A percentile compares a stretch with the other conserved stretches of the same genome.
These are phyloP conservation scores for Meandrusa payeni DNA, from an alignment of 2,888 invertebrate species.

Conservation along the genomic window DNA sequence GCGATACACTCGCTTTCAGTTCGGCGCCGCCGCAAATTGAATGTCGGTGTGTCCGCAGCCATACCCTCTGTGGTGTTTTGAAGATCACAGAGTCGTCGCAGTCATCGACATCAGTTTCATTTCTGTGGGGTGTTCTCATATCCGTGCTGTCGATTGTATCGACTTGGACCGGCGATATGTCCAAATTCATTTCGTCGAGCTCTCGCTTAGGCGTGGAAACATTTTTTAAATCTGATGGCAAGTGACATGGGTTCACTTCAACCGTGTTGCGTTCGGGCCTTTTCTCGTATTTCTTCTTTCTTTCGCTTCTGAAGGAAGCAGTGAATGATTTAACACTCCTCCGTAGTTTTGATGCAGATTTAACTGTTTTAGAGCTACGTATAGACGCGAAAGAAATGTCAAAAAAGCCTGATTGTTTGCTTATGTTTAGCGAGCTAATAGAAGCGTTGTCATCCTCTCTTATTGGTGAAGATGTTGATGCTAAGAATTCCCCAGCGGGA, in stretches of 20 bases:
- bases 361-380: slow-evolving; percentile 66
- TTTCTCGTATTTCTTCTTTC: slow-evolving; percentile 76
- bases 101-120: slow-evolving; percentile 51
- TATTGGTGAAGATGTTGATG: slow-evolving; percentile 72
- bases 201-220: slow-evolving; percentile 63
- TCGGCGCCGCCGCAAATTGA: slow-evolving; percentile 57
- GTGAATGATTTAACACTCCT: slow-evolving; percentile 76
- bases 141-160: slow-evolving; percentile 71
- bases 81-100: slow-evolving; percentile 64
- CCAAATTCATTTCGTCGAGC: slow-evolving; percentile 62
- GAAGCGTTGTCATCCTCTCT: slow-evolving; percentile 72
- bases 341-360: slow-evolving; percentile 71
- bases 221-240: slow-evolving; percentile 53
- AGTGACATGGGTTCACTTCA: slow-evolving; percentile 61
- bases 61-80: slow-evolving; percentile 68
- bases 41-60: slow-evolving; percentile 61
- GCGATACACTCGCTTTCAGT: slow-evolving; percentile 33
- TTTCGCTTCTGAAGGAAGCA: slow-evolving; percentile 75
- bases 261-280: slow-evolving; percentile 63
- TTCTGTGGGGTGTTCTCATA: slow-evolving; percentile 46
- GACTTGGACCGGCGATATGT: slow-evolving; percentile 71
- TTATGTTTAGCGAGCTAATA: slow-evolving; percentile 70
- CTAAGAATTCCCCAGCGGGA: slow-evolving; percentile 66
- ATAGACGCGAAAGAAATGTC: slow-evolving; percentile 74
- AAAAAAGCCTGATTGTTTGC: slow-evolving; percentile 75